Base-by-base conservation (phyloP, 2,888 invertebrate species). In the Cephonodes hylas region DNA sequence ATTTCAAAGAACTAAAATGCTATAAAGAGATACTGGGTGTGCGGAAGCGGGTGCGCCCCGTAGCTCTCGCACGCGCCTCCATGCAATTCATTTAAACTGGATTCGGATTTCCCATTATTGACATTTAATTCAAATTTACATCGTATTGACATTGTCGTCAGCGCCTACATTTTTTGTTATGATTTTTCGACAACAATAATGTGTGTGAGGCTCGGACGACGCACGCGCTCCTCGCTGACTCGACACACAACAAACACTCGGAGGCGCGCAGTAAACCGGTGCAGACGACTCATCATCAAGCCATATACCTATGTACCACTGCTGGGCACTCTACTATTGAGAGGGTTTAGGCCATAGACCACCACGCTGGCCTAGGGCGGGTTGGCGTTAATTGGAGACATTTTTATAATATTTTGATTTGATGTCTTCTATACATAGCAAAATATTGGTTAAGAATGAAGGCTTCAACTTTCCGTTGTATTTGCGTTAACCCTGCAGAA, bases 121-220 rank as follows among this genome's bases (percentile, higher is more conserved):
- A 65, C 63, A 45, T 44, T 59, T 63, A 70, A 63, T 70, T 70
- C 63, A 59, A 63, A 65, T 63, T 63, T 57, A 63, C 59, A 27
- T 53, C 18, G 53, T 53, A 53, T 31, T 18, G 18, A 31, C 18
- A 8, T 53, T 53, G n/a, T 18, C 10, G 31, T 25, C 18, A 10
- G 31, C 6, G 53, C 3, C 27, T 27, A 18, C 48, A 4, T 18
- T 15, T 53, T 31, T 8, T 23, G 23, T 23, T 10, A 46, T 53
- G 10, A 2, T 6, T 48, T 15, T 48, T 48, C 6, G 0, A 27
- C 18, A 18, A 18, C 27, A 1, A 53, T 27, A 31, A 53, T 10
- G 22, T 13, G 23, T 23, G 44, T 20, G 10, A 22, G 20, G 20
- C 0, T n/a, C 25, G n/a, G 13, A n/a, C 6, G 20, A 3, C 46